Evolutionary conservation across 2,888 invertebrate species (phyloP), one percentile per base, ranked within the genome.

Genomic region (Choreutis nemorana): DNA sequence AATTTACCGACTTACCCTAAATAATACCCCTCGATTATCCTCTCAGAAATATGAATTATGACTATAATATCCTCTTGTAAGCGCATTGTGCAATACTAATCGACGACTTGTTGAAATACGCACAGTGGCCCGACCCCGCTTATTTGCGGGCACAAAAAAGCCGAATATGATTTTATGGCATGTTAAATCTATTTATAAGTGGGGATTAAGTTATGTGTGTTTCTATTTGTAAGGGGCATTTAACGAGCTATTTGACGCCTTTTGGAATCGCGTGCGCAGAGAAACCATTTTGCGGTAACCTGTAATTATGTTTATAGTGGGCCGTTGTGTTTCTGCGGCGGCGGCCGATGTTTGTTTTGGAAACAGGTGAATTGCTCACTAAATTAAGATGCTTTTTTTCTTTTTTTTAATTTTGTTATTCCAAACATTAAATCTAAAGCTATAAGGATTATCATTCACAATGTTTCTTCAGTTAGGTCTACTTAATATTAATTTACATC

Each of bases 191-290:
- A 73, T 75, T n/a, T 75, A 68, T 73, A 55, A 60, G 55, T 50
- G 61, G 65, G 75, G 77, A 78, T 78, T 75, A 77, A 59, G 73
- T 73, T 73, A 70, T 73, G 71, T 66, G 60, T 71, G 71, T 77
- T 72, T 71, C 58, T 75, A 66, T 72, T 70, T 63, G 63, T 55
- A 46, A 65, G 71, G 77, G 73, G 65, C 51, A 52, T 56, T 60
- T 72, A 75, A 75, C 68, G 55, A 73, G 72, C 55, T 59, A 66
- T 75, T 77, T 72, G 73, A 71, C 73, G 67, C 72, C 63, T 59
- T 55, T 58, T 55, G 45, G 55, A 48, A 58, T 67, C 56, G 70
- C 66, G 66, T 70, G 72, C 52, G 56, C 53, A 46, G 48, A 55
- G 51, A 45, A 39, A 40, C 50, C 44, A 43, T 47, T 50, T 44